Evolutionary conservation across 2,888 invertebrate genomes (phyloP), one percentile per base, ranked within the genome.

Genomic region (Nomada fabriciana): DNA sequence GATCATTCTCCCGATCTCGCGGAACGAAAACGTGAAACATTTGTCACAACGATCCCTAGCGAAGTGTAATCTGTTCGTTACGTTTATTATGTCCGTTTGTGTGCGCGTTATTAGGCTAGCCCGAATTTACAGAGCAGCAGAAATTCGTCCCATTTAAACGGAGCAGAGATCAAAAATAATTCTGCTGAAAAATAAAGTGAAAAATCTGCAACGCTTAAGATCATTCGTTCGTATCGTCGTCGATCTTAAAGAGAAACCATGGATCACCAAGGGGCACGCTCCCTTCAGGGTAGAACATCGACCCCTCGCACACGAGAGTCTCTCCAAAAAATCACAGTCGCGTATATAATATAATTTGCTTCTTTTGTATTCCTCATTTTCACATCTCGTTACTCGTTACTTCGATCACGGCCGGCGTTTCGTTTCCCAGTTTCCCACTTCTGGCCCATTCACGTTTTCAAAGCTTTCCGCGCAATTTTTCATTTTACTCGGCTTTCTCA

Each of bases 241-340:
- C 50, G 57, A 47, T 29, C 53, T 23, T 42, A 36, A 29, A 47
- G 43, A 29, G 25, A 1, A 43, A 42, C 59, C 60, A n/a, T 20
- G 9, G 47, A 29, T 68, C 52, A 18, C n/a, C 61, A 61, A 78
- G 73, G 71, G 76, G 65, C 86, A 77, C 82, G 86, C 88, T 73
- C 75, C 71, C 52, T 80, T 76, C 64, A 79, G 79, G 81, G 69
- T 75, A 85, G 81, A 86, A 86, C 83, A 76, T 86, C 76, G 86
- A 84, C 84, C 70, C 86, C 88, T 86, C 88, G 85, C 86, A 87
- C 80, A 86, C 84, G 89, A 86, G 85, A 89, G 81, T 86, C 80
- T 84, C 82, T 80, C 76, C 82, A 72, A 84, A 83, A 86, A 86
- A 88, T 88, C 90, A 88, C 88, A 88, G 90, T 88, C 88, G 78